Evolutionary conservation across 1,140 invertebrate genomes (phyloP).

Genomic region (Nebria ingens): DNA sequence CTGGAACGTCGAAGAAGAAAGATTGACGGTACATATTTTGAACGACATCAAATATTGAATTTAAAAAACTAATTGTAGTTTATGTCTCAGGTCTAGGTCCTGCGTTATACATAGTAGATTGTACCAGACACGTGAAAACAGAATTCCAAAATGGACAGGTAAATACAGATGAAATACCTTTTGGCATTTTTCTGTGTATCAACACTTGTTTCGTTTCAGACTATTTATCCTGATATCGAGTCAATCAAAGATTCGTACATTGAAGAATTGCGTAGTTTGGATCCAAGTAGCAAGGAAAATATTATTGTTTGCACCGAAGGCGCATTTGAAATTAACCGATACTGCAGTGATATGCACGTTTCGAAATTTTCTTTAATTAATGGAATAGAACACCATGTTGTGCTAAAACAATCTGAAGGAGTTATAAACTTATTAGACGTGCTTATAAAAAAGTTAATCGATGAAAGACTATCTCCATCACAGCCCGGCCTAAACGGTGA

Average conservation of each 20-base stretch:
- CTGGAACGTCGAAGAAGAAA: too few relatives aligned
- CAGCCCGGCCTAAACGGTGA: too few relatives aligned
- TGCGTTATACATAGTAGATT: background rate
- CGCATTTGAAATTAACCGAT: background rate
- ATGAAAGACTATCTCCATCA: too few relatives aligned
- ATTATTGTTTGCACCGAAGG: background rate
- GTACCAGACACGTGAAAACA: background rate
- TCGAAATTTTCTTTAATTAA: background rate
- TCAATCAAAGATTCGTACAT: background rate
- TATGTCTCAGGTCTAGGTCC: too few relatives aligned
- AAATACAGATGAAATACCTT: background rate
- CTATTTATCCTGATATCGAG: background rate
- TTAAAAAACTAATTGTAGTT: too few relatives aligned
- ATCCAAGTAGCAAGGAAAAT: background rate
- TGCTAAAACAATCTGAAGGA: background rate
- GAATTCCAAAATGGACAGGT: background rate
- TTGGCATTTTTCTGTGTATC: background rate
- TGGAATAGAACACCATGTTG: background rate
- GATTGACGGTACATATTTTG: too few relatives aligned
- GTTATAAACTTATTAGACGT: background rate
- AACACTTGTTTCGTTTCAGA: background rate
- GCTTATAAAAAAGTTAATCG: too few relatives aligned
- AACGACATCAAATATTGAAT: too few relatives aligned
- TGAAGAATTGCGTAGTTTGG: background rate
- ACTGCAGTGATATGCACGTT: background rate